A percentile compares a stretch with the other conserved stretches of the same genome.
These are phyloP conservation scores for Drosophila kohkoa DNA, from an alignment of 1,140 invertebrate species.

Conservation along the genomic window DNA sequence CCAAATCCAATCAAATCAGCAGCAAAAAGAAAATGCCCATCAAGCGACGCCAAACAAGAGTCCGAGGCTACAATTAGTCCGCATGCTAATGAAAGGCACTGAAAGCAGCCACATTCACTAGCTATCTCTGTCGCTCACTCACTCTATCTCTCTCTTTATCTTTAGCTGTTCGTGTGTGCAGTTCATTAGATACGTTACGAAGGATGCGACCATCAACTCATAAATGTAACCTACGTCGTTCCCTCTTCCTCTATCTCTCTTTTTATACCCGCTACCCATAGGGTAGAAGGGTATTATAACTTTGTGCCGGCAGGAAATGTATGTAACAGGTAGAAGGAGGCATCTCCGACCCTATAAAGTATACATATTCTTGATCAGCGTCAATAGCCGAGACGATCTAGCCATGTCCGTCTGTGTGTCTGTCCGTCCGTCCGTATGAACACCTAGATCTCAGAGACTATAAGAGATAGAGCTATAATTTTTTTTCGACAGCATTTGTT, in stretches of 20 bases:
- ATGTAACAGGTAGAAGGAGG: no score
- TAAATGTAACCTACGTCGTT: conserved; percentile 30
- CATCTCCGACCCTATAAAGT: no score
- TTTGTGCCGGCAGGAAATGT: no score
- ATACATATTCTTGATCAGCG: no score
- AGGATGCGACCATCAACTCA: conserved; percentile 36
- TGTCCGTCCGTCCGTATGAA: no score
- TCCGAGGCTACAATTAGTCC: conserved; percentile 63
- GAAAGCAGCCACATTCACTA: conserved; percentile 17
- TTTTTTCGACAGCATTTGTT: no score
- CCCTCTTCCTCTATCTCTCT: background rate
- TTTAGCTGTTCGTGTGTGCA: conserved; percentile 29
- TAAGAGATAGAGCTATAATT: no score
- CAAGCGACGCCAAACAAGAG: background rate
- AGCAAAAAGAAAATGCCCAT: conserved; percentile 42
- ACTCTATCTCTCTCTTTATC: background rate
- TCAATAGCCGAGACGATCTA: no score
- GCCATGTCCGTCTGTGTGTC: no score
- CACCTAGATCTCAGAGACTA: no score
- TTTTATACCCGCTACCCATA: no score
- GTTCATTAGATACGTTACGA: conserved; percentile 63
- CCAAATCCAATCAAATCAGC: conserved; percentile 70
- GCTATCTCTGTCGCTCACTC: background rate
- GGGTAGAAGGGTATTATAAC: no score
- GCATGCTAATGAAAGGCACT: conserved; percentile 71